Evolutionary conservation across 2,888 invertebrate species (phyloP), one percentile per base, ranked within the genome.

Genomic region (Bibio marci): DNA sequence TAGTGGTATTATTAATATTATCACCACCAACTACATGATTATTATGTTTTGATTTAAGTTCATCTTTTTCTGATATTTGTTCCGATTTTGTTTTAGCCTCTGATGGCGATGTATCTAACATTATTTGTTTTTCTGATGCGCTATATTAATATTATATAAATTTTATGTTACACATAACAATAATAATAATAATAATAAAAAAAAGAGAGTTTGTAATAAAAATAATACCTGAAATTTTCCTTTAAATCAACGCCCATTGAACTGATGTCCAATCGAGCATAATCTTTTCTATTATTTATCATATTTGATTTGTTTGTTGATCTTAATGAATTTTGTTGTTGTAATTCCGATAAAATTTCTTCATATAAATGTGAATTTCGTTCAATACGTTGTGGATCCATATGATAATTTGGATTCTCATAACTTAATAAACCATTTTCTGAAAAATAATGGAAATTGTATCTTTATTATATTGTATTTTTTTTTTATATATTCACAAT

Each of bases 371-470:
- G 78, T 48, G 67, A 69, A 59, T 75, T 48, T 72, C 75, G 57
- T 76, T 77, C 52, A 73, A 68, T 37, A 79, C 80, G 51, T 82
- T 80, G 63, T 42, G 81, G 78, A 56, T 79, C 79, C 67, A 83
- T 62, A 55, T 82, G 83, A 63, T 88, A 88, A 66, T 88, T 88
- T 19, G 88, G 87, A 62, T 88, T 88, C 67, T 87, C 83, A 65
- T 87, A 88, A 52, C 87, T 87, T 57, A 86, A 69, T 47, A 85
- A 75, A 59, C 87, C 87, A 70, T 85, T 85, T 69, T 87, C 87
- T 87, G 74, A 17, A 18, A 18, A 19, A 34, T 10, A 19, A 34
- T 18, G 15, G 14, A 32, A 14, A 15, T 15, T 11, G 32, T 14
- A 4, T 13, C 11, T 32, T 26, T 26, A 8, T 26, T 26, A 8